These are phyloP conservation scores for Crioceris asparagi DNA, from an alignment of 2,888 invertebrate species.

Conservation along the genomic window DNA sequence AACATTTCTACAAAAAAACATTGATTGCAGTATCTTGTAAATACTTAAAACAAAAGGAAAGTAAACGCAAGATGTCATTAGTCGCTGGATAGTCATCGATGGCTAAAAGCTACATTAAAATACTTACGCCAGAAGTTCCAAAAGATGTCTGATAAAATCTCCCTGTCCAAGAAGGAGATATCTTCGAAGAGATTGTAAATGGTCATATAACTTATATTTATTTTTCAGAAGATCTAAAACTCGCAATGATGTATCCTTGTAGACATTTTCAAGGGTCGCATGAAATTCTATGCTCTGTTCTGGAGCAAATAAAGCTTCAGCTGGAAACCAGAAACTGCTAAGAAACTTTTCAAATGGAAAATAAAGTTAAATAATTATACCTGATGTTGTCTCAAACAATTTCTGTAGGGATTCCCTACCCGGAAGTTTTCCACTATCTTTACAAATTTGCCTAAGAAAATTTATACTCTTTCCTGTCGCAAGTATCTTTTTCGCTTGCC, in stretches of 20 bases:
- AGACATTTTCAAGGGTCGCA: slow-evolving; percentile 69
- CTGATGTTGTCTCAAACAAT: slow-evolving; percentile 42
- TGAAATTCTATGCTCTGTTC: slow-evolving; percentile 66
- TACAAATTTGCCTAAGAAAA: slow-evolving; percentile 86
- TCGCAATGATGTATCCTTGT: slow-evolving; percentile 75
- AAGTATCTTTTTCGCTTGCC: slow-evolving; percentile 80
- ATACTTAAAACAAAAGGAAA: too few relatives aligned
- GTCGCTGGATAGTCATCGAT: neutral
- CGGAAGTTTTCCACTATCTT: slow-evolving; percentile 60
- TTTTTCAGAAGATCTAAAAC: slow-evolving; percentile 77
- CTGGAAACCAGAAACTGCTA: slow-evolving; percentile 31
- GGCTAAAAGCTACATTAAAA: too few relatives aligned
- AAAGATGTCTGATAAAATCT: slow-evolving; percentile 87
- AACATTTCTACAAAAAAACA: too few relatives aligned
- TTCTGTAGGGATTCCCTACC: slow-evolving; percentile 47
- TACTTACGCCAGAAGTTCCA: slow-evolving; percentile 81
- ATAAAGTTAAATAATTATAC: slow-evolving; percentile 16
- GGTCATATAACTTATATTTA: slow-evolving; percentile 81
- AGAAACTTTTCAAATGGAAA: neutral
- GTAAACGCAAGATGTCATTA: neutral
- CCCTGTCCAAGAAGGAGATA: slow-evolving; percentile 92
- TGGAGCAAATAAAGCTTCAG: slow-evolving; percentile 55
- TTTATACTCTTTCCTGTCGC: slow-evolving; percentile 94
- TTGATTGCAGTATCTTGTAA: too few relatives aligned
- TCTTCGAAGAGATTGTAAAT: slow-evolving; percentile 80